These are phyloP conservation scores for Setophaga coronata DNA, from an alignment of 2,113 vertebrate species.

Conservation along the genomic window DNA sequence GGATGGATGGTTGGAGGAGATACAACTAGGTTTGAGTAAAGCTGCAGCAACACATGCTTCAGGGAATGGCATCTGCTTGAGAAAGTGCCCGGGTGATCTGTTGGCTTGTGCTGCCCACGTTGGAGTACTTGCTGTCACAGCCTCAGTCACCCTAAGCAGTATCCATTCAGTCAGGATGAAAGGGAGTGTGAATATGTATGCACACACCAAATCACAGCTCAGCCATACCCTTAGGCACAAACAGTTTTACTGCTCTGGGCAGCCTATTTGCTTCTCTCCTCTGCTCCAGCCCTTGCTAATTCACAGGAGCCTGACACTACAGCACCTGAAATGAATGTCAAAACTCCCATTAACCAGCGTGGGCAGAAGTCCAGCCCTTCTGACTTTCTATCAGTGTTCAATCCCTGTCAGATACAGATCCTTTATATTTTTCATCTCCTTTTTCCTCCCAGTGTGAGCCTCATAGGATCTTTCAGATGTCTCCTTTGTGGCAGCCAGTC, in stretches of 20 bases:
- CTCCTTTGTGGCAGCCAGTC: neutral
- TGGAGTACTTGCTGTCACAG: neutral
- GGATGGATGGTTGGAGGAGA: neutral
- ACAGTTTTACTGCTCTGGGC: neutral
- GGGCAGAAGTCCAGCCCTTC: neutral
- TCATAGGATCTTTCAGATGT: neutral
- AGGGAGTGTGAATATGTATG: neutral
- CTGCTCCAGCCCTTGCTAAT: neutral
- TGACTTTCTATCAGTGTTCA: neutral
- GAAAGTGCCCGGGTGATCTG: neutral
- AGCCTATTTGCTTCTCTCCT: neutral
- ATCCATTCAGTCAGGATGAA: neutral
- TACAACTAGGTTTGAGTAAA: neutral
- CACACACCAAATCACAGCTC: rapidly evolving
- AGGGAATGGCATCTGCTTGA: neutral
- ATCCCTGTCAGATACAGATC: neutral
- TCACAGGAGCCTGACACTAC: neutral
- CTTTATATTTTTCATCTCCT: neutral
- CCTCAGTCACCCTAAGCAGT: neutral
- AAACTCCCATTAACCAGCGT: neutral
- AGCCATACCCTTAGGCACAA: neutral
- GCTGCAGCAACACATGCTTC: neutral
- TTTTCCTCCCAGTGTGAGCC: neutral
- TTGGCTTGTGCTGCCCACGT: neutral
- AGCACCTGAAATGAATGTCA: neutral